Conservation (phyloP, 2,113 vertebrate genomes). For the Trochalopteron elliotii region DNA sequence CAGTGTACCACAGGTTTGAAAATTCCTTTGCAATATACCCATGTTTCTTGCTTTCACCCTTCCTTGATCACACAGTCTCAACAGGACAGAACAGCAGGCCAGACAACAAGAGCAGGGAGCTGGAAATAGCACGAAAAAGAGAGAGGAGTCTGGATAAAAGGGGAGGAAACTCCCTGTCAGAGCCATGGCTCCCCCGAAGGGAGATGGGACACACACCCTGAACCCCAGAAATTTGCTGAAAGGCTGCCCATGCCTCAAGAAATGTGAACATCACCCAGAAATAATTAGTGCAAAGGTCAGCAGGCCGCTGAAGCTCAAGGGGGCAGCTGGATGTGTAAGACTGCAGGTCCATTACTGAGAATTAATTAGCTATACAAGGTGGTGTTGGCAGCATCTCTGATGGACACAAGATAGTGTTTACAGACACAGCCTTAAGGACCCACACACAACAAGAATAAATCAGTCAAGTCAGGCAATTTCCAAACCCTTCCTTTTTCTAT, state of each 20-base stretch:
- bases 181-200: neutral
- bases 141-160: neutral
- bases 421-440: neutral
- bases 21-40: neutral
- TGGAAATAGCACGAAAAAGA: neutral
- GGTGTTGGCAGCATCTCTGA: neutral
- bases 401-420: neutral
- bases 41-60: neutral
- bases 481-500: neutral
- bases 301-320: neutral
- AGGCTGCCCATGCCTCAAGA: neutral
- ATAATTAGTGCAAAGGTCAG: neutral
- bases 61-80: neutral
- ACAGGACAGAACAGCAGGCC: neutral
- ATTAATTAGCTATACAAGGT: fast-evolving
- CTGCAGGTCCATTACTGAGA: neutral
- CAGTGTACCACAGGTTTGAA: fast-evolving
- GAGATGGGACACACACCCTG: neutral
- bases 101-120: neutral
- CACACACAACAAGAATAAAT: neutral
- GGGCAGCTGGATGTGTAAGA: neutral
- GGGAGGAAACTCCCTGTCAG: neutral
- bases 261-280: neutral
- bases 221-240: neutral
- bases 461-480: neutral